phyloP scores from a whole-genome alignment of 2,888 invertebrate genomes.

The Diarsia dahlii region DNA sequence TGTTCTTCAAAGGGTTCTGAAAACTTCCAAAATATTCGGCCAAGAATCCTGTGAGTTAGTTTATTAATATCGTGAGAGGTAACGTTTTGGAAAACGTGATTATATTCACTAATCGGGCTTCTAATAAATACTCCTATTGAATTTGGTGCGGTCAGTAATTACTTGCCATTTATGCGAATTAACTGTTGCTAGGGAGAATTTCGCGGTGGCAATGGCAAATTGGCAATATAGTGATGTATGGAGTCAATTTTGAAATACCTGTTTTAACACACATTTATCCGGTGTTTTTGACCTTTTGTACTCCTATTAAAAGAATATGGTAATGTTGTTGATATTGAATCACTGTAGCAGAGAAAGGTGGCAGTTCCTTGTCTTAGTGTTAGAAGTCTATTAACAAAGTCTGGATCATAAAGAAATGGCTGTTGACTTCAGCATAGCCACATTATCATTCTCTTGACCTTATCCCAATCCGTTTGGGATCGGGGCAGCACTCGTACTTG shows the following conservation, averaged over 20 bases:
- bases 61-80: not conserved
- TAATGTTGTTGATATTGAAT: not conserved
- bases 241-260: not conserved
- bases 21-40: not conserved
- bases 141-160: conserved; percentile 6
- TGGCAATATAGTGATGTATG: not conserved
- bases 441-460: too few relatives aligned
- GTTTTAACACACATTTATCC: not conserved
- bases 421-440: not conserved
- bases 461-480: too few relatives aligned
- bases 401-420: not conserved
- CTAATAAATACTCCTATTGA: conserved; percentile 13
- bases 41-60: not conserved
- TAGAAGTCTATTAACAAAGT: not conserved
- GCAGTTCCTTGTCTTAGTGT: not conserved
- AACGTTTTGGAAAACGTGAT: conserved; percentile 25
- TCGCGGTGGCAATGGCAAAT: not conserved
- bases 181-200: conserved; percentile 2
- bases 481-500: too few relatives aligned
- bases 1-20: not conserved
- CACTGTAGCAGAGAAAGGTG: not conserved
- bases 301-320: not conserved
- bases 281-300: too few relatives aligned
- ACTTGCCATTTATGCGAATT: not conserved
- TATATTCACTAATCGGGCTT: conserved; percentile 12